Conservation (phyloP, 1,140 invertebrate genomes). For the Drosophila sechellia region DNA sequence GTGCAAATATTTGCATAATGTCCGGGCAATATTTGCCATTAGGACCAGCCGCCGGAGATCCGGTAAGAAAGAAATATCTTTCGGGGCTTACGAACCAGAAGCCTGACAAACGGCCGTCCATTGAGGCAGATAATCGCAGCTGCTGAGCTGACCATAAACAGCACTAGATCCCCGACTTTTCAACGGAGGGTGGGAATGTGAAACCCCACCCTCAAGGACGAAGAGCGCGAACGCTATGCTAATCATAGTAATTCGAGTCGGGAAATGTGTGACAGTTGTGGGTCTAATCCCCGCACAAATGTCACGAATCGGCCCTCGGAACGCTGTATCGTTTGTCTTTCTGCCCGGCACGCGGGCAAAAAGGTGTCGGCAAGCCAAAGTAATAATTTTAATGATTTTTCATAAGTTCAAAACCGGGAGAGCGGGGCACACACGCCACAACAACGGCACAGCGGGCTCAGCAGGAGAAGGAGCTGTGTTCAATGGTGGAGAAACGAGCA, state of each 20-base stretch:
- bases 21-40: conserved; percentile 59
- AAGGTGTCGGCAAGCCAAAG: conserved; percentile 80
- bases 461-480: background rate
- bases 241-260: conserved; percentile 78
- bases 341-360: conserved; percentile 22
- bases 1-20: conserved; percentile 81
- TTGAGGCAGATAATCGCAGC: conserved; percentile 48
- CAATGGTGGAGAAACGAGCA: background rate
- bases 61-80: conserved; percentile 22
- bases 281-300: conserved; percentile 79
- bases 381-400: conserved; percentile 84
- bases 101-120: conserved; percentile 55
- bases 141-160: conserved; percentile 42
- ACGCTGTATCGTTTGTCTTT: conserved; percentile 43
- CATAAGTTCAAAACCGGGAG: conserved; percentile 71
- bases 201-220: conserved; percentile 9
- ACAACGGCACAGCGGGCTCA: conserved; percentile 1
- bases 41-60: conserved; percentile 29
- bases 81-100: conserved; percentile 50
- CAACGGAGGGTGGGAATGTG: conserved; percentile 1
- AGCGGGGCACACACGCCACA: conserved; percentile 35
- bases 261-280: conserved; percentile 80
- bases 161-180: background rate
- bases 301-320: conserved; percentile 63
- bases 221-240: conserved; percentile 43